Conservation (phyloP, 2,888 invertebrate species). For the Eurois occulta region DNA sequence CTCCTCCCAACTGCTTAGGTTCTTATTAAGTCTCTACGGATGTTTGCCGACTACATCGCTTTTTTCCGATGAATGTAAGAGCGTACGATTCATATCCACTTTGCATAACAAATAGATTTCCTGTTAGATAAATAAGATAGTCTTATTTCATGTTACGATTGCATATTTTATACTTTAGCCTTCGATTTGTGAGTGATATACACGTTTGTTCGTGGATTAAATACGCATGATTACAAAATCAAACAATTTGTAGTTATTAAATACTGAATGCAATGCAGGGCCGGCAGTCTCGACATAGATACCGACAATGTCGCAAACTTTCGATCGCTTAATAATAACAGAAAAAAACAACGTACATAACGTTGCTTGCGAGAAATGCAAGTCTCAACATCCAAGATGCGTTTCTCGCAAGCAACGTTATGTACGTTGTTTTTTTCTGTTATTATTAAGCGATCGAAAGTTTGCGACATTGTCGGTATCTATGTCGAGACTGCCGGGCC, state of each 20-base stretch:
- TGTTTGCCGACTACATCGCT: constrained; percentile 33
- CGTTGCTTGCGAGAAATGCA: no score
- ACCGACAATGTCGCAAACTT: no score
- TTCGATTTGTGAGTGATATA: constrained; percentile 15
- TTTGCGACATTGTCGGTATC: no score
- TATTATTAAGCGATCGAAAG: no score
- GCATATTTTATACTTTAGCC: not conserved
- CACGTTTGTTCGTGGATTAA: not conserved
- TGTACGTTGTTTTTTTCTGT: no score
- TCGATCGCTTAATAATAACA: no score
- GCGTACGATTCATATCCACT: constrained; percentile 52
- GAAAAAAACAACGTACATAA: no score
- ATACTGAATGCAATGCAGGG: not conserved
- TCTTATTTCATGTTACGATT: constrained; percentile 2
- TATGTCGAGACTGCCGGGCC: no score
- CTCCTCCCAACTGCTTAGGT: constrained; percentile 58
- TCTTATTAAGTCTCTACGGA: constrained; percentile 55
- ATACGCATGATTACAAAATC: not conserved
- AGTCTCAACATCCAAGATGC: no score
- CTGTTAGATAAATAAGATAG: constrained; percentile 40
- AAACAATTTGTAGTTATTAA: not conserved
- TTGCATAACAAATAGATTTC: constrained; percentile 66
- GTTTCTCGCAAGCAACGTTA: no score
- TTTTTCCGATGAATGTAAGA: constrained; percentile 55
- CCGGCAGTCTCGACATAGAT: no score